Evolutionary conservation across 2,797 vertebrate genomes (phyloP), one percentile per base, ranked within the genome.

Genomic region (Protosalanx chinensis): DNA sequence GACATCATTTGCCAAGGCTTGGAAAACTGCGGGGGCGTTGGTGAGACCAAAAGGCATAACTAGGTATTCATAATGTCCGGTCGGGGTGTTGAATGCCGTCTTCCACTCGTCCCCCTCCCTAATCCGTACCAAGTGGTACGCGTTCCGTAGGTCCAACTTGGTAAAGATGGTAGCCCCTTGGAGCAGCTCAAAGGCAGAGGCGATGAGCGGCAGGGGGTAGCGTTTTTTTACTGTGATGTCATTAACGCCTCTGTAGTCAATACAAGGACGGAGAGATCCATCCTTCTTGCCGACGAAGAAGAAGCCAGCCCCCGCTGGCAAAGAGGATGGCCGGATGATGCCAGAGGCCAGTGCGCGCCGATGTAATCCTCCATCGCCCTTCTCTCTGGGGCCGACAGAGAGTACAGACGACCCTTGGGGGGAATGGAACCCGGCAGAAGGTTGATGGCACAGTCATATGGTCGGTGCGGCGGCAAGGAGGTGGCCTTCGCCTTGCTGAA

Each of bases 11-110:
- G n/a, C 56, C 16, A 58, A 6, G 6, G 15, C 13, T 16, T 58
- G 56, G 6, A 35, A 35, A 4, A 35, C 33, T 35, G 33, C 33
- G 5, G 29, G 67, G 29, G 67, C 56, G 15, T 59, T 59, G 29
- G 32, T 23, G 2, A 69, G 56, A 23, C 33, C 56, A 33, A 69
- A 59, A 6, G 53, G 32, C 56, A 59, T 37, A 1, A 69, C 7
- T 30, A 69, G 33, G 30, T 69, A 69, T 3, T 59, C 67, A 13
- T 13, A 59, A 29, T 69, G 32, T 16, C 67, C 56, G 10, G 23
- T 4, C 30, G 67, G 12, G 12, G 58, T 41, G n/a, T 57, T 30
- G 51, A 58, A 68, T 13, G 29, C 67, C 5, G 30, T 58, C 56
- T 37, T 58, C 32, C 18, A 35, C 56, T 68, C 67, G 33, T 35